phyloP scores from a whole-genome alignment of 2,888 invertebrate genomes.

The Hypena proboscidalis region DNA sequence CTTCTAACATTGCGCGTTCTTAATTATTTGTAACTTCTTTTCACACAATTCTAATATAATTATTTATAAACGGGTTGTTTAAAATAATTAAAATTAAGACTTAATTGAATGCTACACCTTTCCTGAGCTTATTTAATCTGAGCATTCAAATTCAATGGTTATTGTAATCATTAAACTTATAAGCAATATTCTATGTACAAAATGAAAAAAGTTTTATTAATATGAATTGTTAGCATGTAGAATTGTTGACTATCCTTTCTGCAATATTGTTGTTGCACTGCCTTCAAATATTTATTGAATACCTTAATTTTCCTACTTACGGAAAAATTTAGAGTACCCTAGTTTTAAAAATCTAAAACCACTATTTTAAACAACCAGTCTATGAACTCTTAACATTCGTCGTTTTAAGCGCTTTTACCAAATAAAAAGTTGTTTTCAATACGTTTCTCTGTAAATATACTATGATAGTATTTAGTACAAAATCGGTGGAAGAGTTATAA shows the following conservation, averaged over 20 bases:
- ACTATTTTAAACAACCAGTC: slow-evolving; percentile 27
- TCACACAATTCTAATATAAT: slow-evolving; percentile 22
- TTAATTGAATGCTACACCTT: neutral
- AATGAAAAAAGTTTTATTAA: neutral
- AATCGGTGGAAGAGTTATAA: slow-evolving; percentile 71
- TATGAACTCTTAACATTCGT: slow-evolving; percentile 35
- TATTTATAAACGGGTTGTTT: slow-evolving; percentile 38
- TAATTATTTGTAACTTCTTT: slow-evolving; percentile 40
- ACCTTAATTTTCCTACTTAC: neutral
- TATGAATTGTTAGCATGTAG: slow-evolving; percentile 3
- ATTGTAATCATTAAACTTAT: neutral
- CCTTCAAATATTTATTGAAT: slow-evolving; percentile 9
- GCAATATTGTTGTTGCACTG: slow-evolving; percentile 10
- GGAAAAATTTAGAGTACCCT: neutral
- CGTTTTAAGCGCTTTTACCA: slow-evolving; percentile 76
- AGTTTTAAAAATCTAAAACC: neutral
- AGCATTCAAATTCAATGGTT: neutral
- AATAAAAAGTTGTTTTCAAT: slow-evolving; percentile 67
- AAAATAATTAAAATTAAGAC: slow-evolving; percentile 9
- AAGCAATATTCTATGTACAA: slow-evolving; percentile 4
- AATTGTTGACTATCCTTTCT: slow-evolving; percentile 1
- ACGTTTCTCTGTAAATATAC: slow-evolving; percentile 74
- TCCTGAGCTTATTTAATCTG: neutral
- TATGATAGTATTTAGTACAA: slow-evolving; percentile 79
- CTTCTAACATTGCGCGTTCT: slow-evolving; percentile 33